Conservation (phyloP, 2,888 invertebrate genomes). For the Schrankia costaestrigalis region DNA sequence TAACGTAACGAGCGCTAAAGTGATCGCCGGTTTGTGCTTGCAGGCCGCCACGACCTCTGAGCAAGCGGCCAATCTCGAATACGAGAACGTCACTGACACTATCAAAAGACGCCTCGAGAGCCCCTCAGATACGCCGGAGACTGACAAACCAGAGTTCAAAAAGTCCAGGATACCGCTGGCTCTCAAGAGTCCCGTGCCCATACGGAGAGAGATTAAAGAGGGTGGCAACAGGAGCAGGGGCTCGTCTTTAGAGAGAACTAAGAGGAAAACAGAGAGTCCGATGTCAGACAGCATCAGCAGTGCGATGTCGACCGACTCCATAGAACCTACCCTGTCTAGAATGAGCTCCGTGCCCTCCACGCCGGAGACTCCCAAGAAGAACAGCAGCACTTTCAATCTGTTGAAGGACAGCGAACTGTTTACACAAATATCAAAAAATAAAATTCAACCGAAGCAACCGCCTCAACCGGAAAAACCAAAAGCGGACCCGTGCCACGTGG, state of each 20-base stretch:
- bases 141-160: conserved; percentile 60
- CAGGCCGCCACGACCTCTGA: conserved; percentile 45
- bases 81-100: conserved; percentile 83
- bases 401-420: conserved; percentile 85
- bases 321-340: conserved; percentile 24
- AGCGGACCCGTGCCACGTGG: conserved; percentile 76
- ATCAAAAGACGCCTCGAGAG: conserved; percentile 81
- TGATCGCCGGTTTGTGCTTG: conserved; percentile 48
- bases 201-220: conserved; percentile 55
- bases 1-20: conserved; percentile 20
- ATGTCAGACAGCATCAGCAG: conserved; percentile 29
- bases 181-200: conserved; percentile 62
- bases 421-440: conserved; percentile 83
- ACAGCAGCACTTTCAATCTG: conserved; percentile 83
- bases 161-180: conserved; percentile 70
- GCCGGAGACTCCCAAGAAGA: conserved; percentile 64
- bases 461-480: conserved; percentile 25
- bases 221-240: conserved; percentile 50
- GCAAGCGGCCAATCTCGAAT: conserved; percentile 47
- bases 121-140: conserved; percentile 64
- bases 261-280: conserved; percentile 32
- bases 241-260: conserved; percentile 48
- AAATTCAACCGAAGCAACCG: conserved; percentile 35
- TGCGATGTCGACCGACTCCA: conserved; percentile 45
- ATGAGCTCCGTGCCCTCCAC: conserved; percentile 36